Percentiles rank a stretch among this genome's conserved stretches.
Conservation (phyloP, 2,888 invertebrate species). For the Osmoderma eremita region DNA sequence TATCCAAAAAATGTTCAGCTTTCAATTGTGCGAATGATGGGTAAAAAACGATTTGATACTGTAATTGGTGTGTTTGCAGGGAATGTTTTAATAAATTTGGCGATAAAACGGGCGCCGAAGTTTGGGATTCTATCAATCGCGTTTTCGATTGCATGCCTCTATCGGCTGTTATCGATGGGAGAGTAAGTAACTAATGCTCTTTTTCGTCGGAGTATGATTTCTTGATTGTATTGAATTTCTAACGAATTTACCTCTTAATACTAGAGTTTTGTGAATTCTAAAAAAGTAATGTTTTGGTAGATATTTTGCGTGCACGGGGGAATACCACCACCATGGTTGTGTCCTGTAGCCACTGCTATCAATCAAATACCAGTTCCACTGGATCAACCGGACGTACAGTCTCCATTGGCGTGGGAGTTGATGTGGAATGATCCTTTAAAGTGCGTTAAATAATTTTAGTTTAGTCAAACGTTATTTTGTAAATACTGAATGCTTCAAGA, state of each 20-base stretch:
- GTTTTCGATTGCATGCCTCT: constrained; percentile 79
- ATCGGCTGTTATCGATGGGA: constrained; percentile 78
- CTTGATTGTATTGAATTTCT: background rate
- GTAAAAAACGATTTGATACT: background rate
- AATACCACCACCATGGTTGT: constrained; percentile 76
- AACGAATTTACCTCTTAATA: background rate
- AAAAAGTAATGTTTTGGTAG: constrained; percentile 58
- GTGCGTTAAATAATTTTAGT: constrained; percentile 53
- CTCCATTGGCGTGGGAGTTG: constrained; percentile 80
- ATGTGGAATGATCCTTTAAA: constrained; percentile 82
- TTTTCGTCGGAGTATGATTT: no score
- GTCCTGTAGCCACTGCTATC: constrained; percentile 71
- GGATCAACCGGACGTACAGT: constrained; percentile 72
- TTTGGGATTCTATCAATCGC: constrained; percentile 77
- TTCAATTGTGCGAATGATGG: constrained; percentile 67
- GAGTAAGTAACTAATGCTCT: constrained; percentile 65
- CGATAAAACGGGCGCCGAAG: constrained; percentile 68
- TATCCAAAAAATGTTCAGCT: constrained; percentile 79
- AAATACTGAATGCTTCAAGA: no score
- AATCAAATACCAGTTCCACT: constrained; percentile 75
- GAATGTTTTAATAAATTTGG: constrained; percentile 78
- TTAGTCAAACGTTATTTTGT: background rate
- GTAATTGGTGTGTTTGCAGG: constrained; percentile 59
- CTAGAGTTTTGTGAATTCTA: background rate
- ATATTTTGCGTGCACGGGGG: constrained; percentile 84